phyloP scores from a whole-genome alignment of 2,888 invertebrate species.

The Drosophila macrothrix region DNA sequence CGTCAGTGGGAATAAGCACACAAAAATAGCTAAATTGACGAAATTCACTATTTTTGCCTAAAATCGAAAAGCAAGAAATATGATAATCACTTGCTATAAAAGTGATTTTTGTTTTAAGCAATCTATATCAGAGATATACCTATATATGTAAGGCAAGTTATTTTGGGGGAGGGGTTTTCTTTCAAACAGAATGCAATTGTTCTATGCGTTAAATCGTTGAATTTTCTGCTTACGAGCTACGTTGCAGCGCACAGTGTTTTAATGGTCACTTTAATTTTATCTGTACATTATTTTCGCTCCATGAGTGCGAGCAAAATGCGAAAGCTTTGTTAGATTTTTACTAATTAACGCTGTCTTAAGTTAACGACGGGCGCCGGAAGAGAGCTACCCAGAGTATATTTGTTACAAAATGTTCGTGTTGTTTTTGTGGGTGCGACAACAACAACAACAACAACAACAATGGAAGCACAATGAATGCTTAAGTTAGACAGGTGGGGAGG shows the following conservation, averaged over 20 bases:
- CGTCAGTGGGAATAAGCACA: neutral
- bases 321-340: conserved; percentile 31
- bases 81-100: neutral
- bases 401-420: conserved; percentile 33
- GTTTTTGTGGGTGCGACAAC: conserved; percentile 30
- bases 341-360: conserved; percentile 39
- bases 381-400: conserved; percentile 22
- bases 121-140: neutral
- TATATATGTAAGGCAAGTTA: neutral
- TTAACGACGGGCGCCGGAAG: conserved; percentile 51
- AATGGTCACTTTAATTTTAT: neutral
- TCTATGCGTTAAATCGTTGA: neutral
- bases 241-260: neutral
- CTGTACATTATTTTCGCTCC: neutral
- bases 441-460: conserved; percentile 38
- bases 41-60: neutral
- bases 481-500: conserved; percentile 21
- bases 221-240: neutral
- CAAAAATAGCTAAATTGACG: neutral
- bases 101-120: neutral
- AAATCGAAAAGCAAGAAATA: neutral
- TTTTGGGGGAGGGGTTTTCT: neutral
- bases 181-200: neutral
- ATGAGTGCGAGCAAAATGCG: neutral
- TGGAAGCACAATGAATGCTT: conserved; percentile 26